Conservation (phyloP, 2,797 vertebrate genomes). For the Phoebastria nigripes region DNA sequence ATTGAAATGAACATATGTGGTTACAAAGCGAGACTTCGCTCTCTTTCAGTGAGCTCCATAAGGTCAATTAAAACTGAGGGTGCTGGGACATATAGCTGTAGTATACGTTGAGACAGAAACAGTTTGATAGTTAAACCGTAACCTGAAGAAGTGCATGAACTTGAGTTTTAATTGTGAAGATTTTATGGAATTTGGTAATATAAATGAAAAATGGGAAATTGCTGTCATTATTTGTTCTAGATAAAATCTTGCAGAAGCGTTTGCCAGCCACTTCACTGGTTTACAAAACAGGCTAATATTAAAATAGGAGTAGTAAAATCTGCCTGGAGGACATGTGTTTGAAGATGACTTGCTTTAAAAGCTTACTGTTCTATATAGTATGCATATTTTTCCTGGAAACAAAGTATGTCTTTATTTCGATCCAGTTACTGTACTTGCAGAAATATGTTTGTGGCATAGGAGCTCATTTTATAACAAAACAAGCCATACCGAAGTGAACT, state of each 20-base stretch:
- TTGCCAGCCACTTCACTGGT: background rate
- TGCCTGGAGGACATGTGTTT: background rate
- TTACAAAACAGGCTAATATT: background rate
- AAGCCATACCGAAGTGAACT: background rate
- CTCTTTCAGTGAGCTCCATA: background rate
- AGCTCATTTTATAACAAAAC: background rate
- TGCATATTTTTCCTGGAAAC: background rate
- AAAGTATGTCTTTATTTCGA: background rate
- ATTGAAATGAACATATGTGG: background rate
- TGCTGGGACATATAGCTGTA: background rate
- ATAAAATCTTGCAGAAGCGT: background rate
- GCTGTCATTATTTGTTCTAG: background rate
- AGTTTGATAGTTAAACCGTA: background rate
- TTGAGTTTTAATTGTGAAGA: background rate
- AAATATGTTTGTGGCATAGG: background rate
- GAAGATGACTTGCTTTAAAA: background rate
- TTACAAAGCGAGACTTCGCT: background rate
- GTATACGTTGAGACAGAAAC: background rate
- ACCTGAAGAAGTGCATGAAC: background rate
- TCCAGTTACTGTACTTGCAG: background rate
- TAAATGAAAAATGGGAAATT: conserved; percentile 16
- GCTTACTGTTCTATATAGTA: background rate
- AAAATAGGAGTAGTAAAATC: background rate
- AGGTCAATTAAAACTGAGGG: background rate
- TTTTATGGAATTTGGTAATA: background rate